Evolutionary conservation across 2,113 vertebrate genomes (phyloP).

Genomic region (Onychostruthus taczanowskii): DNA sequence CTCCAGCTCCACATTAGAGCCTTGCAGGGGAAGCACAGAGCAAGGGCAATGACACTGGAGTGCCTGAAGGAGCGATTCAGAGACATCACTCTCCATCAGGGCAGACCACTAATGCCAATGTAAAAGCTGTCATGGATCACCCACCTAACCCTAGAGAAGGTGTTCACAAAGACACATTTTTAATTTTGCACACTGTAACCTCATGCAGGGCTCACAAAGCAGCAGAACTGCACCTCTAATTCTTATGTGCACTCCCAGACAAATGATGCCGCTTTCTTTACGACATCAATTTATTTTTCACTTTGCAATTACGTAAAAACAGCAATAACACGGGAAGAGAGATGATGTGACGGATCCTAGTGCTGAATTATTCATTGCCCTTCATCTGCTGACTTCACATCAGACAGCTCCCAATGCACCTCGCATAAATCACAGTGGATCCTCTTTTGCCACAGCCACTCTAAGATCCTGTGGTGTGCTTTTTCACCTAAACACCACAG

Average conservation of each 20-base stretch:
- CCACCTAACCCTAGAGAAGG: neutral
- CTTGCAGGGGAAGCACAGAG: neutral
- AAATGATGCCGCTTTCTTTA: conserved; percentile 72
- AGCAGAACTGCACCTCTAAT: conserved; percentile 35
- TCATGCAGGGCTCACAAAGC: conserved; percentile 20
- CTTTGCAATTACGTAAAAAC: conserved; percentile 77
- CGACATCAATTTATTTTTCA: conserved; percentile 78
- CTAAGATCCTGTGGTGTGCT: conserved; percentile 50
- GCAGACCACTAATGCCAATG: neutral
- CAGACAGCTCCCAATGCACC: conserved; percentile 64
- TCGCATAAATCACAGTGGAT: conserved; percentile 68
- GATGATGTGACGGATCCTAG: conserved; percentile 66
- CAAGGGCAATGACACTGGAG: neutral
- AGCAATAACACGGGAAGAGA: conserved; percentile 69
- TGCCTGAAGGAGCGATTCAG: neutral
- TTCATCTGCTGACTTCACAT: conserved; percentile 73
- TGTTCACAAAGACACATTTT: conserved; percentile 50
- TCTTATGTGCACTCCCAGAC: conserved; percentile 35
- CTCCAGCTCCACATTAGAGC: neutral
- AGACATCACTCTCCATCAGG: conserved; percentile 1
- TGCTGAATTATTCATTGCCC: conserved; percentile 78
- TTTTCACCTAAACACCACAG: conserved; percentile 43
- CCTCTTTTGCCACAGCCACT: conserved; percentile 63
- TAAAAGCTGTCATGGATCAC: conserved; percentile 30
- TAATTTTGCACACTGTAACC: conserved; percentile 56